Base-by-base conservation (phyloP, 2,888 invertebrate genomes). In the Ferdinandea cuprea region DNA sequence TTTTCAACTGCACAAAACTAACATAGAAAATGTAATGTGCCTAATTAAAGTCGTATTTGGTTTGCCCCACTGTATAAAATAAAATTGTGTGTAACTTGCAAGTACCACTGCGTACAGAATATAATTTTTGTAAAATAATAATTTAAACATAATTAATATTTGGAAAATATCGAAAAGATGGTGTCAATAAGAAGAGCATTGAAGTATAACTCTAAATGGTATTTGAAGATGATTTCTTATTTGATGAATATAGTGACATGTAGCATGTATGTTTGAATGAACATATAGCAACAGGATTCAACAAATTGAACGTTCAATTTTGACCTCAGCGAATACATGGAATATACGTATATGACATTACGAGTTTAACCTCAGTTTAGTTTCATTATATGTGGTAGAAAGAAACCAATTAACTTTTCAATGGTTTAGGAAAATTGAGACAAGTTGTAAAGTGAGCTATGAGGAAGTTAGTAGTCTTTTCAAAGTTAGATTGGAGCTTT, bases 121-220 rank as follows among this genome's bases (percentile, higher is more conserved):
- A 42, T 56, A 17, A 25, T 35, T 46, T n/a, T 40, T 25, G 19
- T 40, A 30, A 50, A 8, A 17, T 21, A 37, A 44, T 42, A 44
- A 8, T 30, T 13, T 25, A 13, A 40, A 35, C 8, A 13, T 54
- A 65, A 15, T 32, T 42, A 35, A 19, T 35, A 50, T 30, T 65
- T 52, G 25, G 32, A 73, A 42, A 15, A n/a, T 35, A 44, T 54
- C 58, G 78, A 59, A 59, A 77, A 79, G 73, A 73, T 80, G 80
- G 80, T 81, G 81, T 81, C 81, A 81, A 81, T 81, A 81, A 48
- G 71, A n/a, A 54, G 71, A 76, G 76, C 81, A 77, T 81, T 81
- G 37, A 21, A 9, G 9, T 30, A 30, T 8, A 11, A 65, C 52
- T 52, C 52, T 40, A 11, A 30, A n/a, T 42, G 35, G 54, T 21